Percentiles rank a stretch among this genome's conserved stretches.
phyloP scores from a whole-genome alignment of 2,888 invertebrate genomes.

The Schizaphis graminum region DNA sequence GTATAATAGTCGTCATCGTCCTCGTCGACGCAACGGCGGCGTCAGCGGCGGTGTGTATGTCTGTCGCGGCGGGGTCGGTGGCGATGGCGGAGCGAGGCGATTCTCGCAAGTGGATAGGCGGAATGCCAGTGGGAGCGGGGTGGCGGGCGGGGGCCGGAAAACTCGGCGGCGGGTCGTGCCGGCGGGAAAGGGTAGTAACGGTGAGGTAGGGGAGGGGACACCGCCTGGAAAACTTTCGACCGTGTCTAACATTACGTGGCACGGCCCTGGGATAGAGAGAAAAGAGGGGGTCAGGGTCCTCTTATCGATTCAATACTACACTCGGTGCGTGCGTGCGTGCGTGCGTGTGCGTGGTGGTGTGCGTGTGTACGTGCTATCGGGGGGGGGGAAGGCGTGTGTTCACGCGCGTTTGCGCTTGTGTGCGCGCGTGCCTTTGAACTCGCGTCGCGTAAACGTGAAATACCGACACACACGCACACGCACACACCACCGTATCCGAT shows the following conservation, averaged over 20 bases:
- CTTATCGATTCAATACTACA: slow-evolving; percentile 61
- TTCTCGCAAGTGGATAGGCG: too few species aligned
- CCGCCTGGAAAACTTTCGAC: slow-evolving; percentile 61
- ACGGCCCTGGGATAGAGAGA: slow-evolving; percentile 8
- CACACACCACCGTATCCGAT: background rate
- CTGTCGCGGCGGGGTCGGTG: background rate
- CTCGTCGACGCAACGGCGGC: background rate
- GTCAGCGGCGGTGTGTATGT: background rate
- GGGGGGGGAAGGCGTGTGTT: background rate
- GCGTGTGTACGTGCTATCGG: background rate
- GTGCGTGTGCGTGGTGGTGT: background rate
- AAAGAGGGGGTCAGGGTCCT: slow-evolving; percentile 42
- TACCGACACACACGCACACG: background rate
- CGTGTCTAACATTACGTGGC: slow-evolving; percentile 54
- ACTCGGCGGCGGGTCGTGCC: background rate
- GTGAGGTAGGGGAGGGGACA: background rate
- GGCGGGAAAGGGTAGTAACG: background rate
- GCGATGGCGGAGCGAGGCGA: background rate
- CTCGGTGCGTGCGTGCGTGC: background rate
- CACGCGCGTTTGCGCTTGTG: background rate
- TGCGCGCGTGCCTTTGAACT: slow-evolving; percentile 39
- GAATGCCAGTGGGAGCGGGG: background rate
- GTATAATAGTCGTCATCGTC: background rate
- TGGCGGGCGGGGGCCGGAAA: background rate
- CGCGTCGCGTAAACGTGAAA: background rate